Percentiles rank a stretch among this genome's conserved stretches.
Evolutionary conservation across 2,113 vertebrate species (phyloP).

Genomic region (Uropsilus gracilis): DNA sequence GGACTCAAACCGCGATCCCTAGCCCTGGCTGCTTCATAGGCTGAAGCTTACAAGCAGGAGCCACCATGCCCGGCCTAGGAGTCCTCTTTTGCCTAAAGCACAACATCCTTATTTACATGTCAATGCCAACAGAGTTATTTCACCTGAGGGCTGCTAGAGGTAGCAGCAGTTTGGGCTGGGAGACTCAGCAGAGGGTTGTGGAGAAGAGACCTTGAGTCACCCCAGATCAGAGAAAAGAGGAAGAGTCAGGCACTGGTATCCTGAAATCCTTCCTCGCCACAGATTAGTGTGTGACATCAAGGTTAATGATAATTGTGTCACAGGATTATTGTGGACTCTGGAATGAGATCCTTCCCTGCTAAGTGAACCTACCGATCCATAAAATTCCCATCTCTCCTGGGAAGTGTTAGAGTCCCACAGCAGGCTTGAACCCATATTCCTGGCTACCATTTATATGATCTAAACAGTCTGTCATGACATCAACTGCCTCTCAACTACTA

Average conservation of each 20-base stretch:
- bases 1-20: too few species aligned
- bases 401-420: not conserved
- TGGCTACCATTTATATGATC: not conserved
- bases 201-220: not conserved
- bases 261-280: not conserved
- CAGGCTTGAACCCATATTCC: not conserved
- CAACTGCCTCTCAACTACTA: too few species aligned
- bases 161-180: not conserved
- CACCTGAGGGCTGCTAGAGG: slow-evolving; percentile 37
- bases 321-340: not conserved
- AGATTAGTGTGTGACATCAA: not conserved
- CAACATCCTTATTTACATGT: slow-evolving; percentile 24
- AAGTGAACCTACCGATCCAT: not conserved
- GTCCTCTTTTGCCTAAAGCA: slow-evolving; percentile 41
- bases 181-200: not conserved
- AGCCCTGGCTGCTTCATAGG: too few species aligned
- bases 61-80: too few species aligned
- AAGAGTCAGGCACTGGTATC: not conserved
- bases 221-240: not conserved
- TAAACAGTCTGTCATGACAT: not conserved
- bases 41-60: too few species aligned
- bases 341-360: slow-evolving; percentile 35
- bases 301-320: slow-evolving; percentile 29
- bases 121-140: not conserved
- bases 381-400: not conserved